Conservation (phyloP, 1,140 invertebrate species). For the Procambarus clarkii region DNA sequence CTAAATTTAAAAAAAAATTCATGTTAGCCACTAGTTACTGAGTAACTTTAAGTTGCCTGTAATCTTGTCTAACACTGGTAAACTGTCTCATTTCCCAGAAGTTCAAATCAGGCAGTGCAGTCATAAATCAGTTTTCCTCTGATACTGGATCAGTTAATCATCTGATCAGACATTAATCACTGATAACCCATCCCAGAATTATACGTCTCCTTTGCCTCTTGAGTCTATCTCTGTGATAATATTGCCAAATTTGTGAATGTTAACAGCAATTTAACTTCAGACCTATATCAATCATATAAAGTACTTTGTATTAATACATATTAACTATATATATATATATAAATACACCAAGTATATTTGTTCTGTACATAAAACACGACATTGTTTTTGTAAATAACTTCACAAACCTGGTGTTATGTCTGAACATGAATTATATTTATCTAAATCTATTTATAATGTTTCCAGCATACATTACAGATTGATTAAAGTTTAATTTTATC, state of each 20-base stretch:
- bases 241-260: not conserved
- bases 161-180: constrained; percentile 4
- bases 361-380: not conserved
- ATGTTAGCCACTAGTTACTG: no score
- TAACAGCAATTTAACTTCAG: not conserved
- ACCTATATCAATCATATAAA: not conserved
- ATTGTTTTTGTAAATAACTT: not conserved
- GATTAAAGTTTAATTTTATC: not conserved
- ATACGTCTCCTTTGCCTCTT: not conserved
- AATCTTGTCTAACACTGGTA: no score
- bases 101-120: no score
- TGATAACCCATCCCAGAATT: not conserved
- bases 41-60: no score
- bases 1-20: no score
- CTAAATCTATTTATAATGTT: no score
- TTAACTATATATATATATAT: not conserved
- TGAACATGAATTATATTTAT: not conserved
- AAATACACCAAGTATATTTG: not conserved
- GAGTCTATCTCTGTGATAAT: not conserved
- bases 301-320: not conserved
- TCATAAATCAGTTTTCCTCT: no score
- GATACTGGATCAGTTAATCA: not conserved
- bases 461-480: not conserved
- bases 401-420: not conserved
- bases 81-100: no score